phyloP scores from a whole-genome alignment of 1,140 invertebrate genomes.

The Tetramorium simillimum region DNA sequence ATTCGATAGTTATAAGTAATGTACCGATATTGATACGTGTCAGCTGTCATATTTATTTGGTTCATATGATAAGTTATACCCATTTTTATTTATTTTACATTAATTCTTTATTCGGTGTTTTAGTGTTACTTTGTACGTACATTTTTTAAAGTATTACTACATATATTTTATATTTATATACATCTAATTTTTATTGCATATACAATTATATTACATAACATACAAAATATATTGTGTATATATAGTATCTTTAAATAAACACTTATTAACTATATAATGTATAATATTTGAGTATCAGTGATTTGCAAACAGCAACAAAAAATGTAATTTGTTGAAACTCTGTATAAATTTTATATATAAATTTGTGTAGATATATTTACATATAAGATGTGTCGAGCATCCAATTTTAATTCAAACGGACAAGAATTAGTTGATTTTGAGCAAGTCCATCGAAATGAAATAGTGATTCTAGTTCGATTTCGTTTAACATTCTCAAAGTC shows the following conservation, averaged over 20 bases:
- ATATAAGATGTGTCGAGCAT: not conserved
- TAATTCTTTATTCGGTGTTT: too few species aligned
- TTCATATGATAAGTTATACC: too few species aligned
- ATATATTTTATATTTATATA: not conserved
- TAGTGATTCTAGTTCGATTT: not conserved
- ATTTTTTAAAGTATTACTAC: not conserved
- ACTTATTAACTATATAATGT: not conserved
- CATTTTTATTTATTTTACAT: too few species aligned
- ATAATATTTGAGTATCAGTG: not conserved
- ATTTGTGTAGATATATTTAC: not conserved
- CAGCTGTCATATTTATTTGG: too few species aligned
- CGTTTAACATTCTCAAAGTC: not conserved
- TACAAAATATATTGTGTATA: conserved; percentile 13
- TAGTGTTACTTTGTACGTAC: not conserved
- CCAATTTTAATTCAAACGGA: not conserved
- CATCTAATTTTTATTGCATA: not conserved
- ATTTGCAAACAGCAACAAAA: not conserved
- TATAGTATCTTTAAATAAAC: not conserved
- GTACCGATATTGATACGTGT: too few species aligned
- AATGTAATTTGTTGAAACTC: not conserved
- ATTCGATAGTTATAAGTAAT: too few species aligned
- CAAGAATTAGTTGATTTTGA: not conserved
- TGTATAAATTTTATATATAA: conserved; percentile 11
- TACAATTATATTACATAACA: not conserved
- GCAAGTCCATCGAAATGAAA: not conserved